Percentiles rank a stretch among this genome's conserved stretches.
Evolutionary conservation across 53 echinoderm and acorn worm species (phyloP).

Genomic region (Temnopleurus reevesii): DNA sequence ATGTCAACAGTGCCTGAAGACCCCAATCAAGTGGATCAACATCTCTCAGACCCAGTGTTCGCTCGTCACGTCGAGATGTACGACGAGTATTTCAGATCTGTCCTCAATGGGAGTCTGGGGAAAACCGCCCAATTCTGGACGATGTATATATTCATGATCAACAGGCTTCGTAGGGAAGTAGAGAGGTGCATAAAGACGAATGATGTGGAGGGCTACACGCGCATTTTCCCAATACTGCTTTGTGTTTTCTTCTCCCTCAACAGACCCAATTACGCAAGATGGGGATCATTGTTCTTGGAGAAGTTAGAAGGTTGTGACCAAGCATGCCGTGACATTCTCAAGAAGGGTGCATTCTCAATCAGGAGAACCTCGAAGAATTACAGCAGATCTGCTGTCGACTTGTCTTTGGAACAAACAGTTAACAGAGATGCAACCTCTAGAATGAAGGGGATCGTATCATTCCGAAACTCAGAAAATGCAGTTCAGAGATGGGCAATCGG

Average conservation of each 20-base stretch:
- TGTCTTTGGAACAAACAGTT: constrained; percentile 68
- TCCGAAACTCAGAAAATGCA: constrained; percentile 61
- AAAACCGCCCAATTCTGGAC: neutral
- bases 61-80: constrained; percentile 56
- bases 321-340: constrained; percentile 52
- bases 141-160: neutral
- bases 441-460: constrained; percentile 68
- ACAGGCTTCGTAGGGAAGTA: neutral
- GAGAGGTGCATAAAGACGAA: neutral
- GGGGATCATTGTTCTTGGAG: constrained; percentile 69
- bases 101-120: neutral
- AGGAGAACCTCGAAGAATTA: constrained; percentile 59
- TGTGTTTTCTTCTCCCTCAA: constrained; percentile 69
- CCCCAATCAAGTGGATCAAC: constrained; percentile 21
- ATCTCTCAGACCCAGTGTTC: constrained; percentile 50
- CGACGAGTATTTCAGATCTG: constrained; percentile 37
- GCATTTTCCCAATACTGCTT: constrained; percentile 61
- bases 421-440: constrained; percentile 67
- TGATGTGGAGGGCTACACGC: neutral
- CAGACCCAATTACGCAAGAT: constrained; percentile 74
- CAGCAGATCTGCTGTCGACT: constrained; percentile 68
- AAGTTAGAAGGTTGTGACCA: constrained; percentile 58
- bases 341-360: constrained; percentile 76
- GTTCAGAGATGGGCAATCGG: constrained; percentile 68
- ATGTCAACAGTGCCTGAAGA: constrained; percentile 58